Evolutionary conservation across 2,113 vertebrate species (phyloP).

Genomic region (Stegastes partitus): DNA sequence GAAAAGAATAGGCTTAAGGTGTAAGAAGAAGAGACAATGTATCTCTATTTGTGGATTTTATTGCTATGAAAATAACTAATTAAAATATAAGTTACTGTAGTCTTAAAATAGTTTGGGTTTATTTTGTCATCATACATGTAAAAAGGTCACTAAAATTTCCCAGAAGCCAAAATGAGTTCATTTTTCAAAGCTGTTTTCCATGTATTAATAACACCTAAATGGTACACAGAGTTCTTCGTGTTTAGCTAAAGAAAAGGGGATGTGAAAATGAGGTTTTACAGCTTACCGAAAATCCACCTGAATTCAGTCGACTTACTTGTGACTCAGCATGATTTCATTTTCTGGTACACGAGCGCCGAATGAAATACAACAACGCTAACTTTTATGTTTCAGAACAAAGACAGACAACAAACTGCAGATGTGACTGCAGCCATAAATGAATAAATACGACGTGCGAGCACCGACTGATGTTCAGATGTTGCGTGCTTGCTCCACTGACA

Average conservation of each 20-base stretch:
- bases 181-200: background rate
- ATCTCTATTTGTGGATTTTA: background rate
- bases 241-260: background rate
- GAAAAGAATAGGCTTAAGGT: no score
- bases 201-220: background rate
- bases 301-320: background rate
- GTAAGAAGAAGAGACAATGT: background rate
- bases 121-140: no score
- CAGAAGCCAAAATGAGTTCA: background rate
- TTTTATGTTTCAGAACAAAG: constrained; percentile 4
- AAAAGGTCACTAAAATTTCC: no score
- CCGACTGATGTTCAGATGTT: constrained; percentile 33
- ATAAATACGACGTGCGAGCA: background rate
- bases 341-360: background rate
- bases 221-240: background rate
- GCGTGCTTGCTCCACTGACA: background rate
- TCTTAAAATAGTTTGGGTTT: background rate
- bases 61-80: background rate
- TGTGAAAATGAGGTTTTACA: background rate
- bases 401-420: background rate
- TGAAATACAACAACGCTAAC: background rate
- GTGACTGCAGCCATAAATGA: constrained; percentile 14
- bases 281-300: background rate
- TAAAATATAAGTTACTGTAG: no score
- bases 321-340: constrained; percentile 9